These are phyloP conservation scores for Tetramorium simillimum DNA, from an alignment of 1,140 invertebrate species.

Conservation along the genomic window DNA sequence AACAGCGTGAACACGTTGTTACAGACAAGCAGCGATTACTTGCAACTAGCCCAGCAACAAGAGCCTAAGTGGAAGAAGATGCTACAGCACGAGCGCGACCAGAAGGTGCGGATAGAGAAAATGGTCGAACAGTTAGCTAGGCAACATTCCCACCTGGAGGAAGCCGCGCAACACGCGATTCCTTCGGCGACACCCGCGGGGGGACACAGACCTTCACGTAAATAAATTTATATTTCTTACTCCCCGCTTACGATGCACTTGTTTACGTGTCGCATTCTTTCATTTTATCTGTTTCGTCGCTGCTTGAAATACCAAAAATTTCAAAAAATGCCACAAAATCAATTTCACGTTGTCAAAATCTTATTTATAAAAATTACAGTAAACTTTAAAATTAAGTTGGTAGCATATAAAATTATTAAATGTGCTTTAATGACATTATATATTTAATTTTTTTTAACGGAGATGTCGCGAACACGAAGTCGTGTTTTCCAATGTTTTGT, in stretches of 20 bases:
- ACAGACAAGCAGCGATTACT: conserved; percentile 95
- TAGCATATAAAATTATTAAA: neutral
- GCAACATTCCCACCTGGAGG: conserved; percentile 97
- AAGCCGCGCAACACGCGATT: conserved; percentile 89
- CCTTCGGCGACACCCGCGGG: conserved; percentile 81
- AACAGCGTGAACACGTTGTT: conserved; percentile 62
- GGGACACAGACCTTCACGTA: conserved; percentile 83
- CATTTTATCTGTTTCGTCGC: neutral
- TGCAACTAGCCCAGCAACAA: conserved; percentile 94
- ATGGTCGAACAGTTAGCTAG: conserved; percentile 98
- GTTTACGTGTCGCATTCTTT: neutral
- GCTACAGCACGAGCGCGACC: conserved; percentile 97
- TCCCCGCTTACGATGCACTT: neutral
- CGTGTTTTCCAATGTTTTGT: neutral
- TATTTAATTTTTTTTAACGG: neutral
- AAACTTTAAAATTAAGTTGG: neutral
- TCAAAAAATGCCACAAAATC: neutral
- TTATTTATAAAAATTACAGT: neutral
- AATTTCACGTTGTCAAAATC: neutral
- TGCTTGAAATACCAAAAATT: neutral
- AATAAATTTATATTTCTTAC: conserved; percentile 74
- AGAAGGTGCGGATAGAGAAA: conserved; percentile 97
- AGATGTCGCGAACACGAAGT: neutral
- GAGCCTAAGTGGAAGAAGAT: conserved; percentile 96
- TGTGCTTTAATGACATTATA: neutral